Conservation (phyloP, 2,113 vertebrate genomes). For the Azemiops feae region DNA sequence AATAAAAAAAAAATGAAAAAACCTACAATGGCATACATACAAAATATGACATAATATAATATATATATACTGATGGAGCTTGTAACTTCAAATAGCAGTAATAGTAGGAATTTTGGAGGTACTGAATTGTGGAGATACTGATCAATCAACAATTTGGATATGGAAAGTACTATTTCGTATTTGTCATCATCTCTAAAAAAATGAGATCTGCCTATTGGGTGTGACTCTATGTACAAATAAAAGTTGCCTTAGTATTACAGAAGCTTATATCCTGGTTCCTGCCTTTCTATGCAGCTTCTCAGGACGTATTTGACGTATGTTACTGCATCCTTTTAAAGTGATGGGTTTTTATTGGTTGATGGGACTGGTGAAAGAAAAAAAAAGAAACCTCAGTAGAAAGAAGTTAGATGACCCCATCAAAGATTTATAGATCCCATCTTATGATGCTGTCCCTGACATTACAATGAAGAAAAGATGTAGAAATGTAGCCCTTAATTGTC, state of each 20-base stretch:
- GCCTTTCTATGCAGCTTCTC: not conserved
- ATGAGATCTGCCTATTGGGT: not conserved
- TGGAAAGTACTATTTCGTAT: not conserved
- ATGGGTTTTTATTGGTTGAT: not conserved
- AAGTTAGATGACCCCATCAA: not conserved
- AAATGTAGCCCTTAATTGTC: slow-evolving; percentile 21
- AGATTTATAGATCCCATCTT: not conserved
- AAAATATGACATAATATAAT: not conserved
- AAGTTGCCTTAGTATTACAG: slow-evolving; percentile 25
- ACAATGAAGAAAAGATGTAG: slow-evolving; percentile 23
- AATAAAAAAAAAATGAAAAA: not conserved
- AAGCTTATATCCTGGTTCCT: not conserved
- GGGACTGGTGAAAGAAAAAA: not conserved
- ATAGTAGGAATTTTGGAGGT: accelerated
- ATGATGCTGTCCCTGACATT: not conserved
- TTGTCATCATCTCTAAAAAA: slow-evolving; percentile 5
- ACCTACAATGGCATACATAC: accelerated
- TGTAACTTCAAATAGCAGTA: not conserved
- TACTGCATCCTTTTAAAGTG: not conserved
- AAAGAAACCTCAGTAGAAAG: accelerated
- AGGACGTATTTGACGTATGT: not conserved
- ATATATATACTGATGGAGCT: not conserved
- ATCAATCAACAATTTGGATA: not conserved
- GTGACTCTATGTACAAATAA: slow-evolving; percentile 8
- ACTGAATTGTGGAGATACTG: accelerated